Evolutionary conservation across 2,888 invertebrate species (phyloP), one percentile per base, ranked within the genome.

Genomic region (Morpho helenor): DNA sequence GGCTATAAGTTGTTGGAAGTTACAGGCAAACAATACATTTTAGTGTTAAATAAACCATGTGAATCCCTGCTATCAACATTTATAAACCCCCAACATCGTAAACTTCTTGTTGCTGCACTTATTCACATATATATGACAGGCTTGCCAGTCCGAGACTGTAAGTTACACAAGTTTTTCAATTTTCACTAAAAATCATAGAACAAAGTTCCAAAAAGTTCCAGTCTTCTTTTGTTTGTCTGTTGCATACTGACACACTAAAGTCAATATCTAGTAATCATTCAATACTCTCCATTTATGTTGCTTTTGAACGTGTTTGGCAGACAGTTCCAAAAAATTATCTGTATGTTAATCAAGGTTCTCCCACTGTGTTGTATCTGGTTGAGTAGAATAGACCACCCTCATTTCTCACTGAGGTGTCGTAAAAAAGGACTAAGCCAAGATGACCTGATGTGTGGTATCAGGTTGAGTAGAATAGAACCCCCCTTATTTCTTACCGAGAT

Each of bases 81-180:
- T 0, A 67, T 63, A 0, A 80, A 87, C 44, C 47, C 65, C 0
- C 60, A 70, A 1, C 82, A 84, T 1, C 65, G 88, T 45, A 79
- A 74, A 45, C 59, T 92, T 7, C 68, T 92, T 16, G 74, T 88
- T 44, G 79, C 92, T 7, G 74, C 85, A 0, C 80, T 93, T 0
- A 75, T 80, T 4, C 92, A 92, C 59, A 91, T 93, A 42, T 92
- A 79, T 59, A 92, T 92, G 92, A 77, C 73, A 8, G 88, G 89
- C 5, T 86, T 84, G 7, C 69, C 80, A 0, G 89, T 92, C 0
- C 85, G 77, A 67, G 91, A 92, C 79, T 91, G 92, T 92, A 70
- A 54, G 54, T 54, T 52, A 3, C 10, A 45, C 10, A 2, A 10
- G n/a, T 8, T n/a, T 7, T 10, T 5, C 10, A 45, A n/a, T 45